Evolutionary conservation across 2,888 invertebrate genomes (phyloP).

Genomic region (Saturnia japonica): DNA sequence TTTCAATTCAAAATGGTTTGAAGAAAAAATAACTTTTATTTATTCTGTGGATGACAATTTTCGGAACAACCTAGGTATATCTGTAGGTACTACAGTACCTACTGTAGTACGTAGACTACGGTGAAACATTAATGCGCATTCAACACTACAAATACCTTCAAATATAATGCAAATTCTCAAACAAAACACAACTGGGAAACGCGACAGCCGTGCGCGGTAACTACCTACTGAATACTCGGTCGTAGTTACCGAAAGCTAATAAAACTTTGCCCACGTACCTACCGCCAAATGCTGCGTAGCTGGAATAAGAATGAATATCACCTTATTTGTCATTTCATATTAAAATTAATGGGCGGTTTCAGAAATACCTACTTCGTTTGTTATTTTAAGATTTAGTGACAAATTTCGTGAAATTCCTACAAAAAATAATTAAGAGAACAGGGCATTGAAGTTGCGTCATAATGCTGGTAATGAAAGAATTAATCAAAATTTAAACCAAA

Average conservation of each 20-base stretch:
- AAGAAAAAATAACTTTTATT: too few relatives aligned
- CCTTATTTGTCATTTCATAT: slow-evolving; percentile 32
- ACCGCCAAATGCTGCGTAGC: slow-evolving; percentile 33
- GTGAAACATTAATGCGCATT: slow-evolving; percentile 17
- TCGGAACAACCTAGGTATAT: too few relatives aligned
- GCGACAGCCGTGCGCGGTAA: slow-evolving; percentile 31
- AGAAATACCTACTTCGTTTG: slow-evolving; percentile 7
- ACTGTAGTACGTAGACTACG: slow-evolving; percentile 2
- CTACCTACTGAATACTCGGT: slow-evolving; percentile 40
- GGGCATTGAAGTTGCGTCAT: not conserved
- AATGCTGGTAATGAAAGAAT: not conserved
- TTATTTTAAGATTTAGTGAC: not conserved
- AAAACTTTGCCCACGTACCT: slow-evolving; percentile 48
- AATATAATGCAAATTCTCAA: slow-evolving; percentile 37
- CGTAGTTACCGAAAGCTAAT: slow-evolving; percentile 50
- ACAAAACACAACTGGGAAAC: slow-evolving; percentile 36
- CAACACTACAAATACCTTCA: slow-evolving; percentile 23
- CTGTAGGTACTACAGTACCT: too few relatives aligned
- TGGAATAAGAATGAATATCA: slow-evolving; percentile 38
- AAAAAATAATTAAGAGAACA: not conserved
- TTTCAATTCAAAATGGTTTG: too few relatives aligned
- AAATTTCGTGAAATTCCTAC: slow-evolving; percentile 2
- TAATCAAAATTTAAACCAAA: not conserved
- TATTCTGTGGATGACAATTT: too few relatives aligned
- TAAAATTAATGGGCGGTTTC: slow-evolving; percentile 16